Evolutionary conservation across 2,888 invertebrate species (phyloP), one percentile per base, ranked within the genome.

Genomic region (Tryphoninae sp.): DNA sequence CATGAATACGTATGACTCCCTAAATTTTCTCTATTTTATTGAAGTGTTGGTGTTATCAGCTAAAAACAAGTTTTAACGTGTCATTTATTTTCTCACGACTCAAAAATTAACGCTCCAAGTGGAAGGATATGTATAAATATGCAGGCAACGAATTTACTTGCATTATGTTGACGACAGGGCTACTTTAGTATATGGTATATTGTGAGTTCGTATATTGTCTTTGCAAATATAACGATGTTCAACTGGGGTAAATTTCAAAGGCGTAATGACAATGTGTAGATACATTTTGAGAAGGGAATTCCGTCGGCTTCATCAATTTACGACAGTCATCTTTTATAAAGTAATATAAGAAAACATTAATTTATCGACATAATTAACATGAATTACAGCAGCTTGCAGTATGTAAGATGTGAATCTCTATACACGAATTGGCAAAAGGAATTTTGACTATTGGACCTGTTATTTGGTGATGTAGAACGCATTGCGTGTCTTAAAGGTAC

Each of bases 341-440:
- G 40, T 68, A 55, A 55, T 53, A 68, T 55, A 55, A 68, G 53
- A 68, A 68, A 13, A 40, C 53, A 16, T 11, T 26, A 2, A 4
- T 68, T 55, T 19, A 26, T 9, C 16, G 55, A 40, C n/a, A 33
- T 7, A 11, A 13, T 13, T 9, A 13, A 3, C 45, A 45, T 7
- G 45, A 1, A 13, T 68, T 0, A 19, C 42, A 40, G 53, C 53
- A 55, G 11, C 45, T 9, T 3, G 45, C 45, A 13, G 2, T 16
- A 68, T 53, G 9, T 11, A 33, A 33, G 4, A 33, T 33, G 33
- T 7, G 6, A 33, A 3, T 33, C 4, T 33, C 33, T 6, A 33
- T 33, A 33, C 13, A 53, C 16, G 40, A 68, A 68, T 68, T 68
- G 26, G 40, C 64, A 11, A 7, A 13, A 53, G n/a, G 64, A 64